phyloP scores from a whole-genome alignment of 2,888 invertebrate genomes.

The Meganola albula region DNA sequence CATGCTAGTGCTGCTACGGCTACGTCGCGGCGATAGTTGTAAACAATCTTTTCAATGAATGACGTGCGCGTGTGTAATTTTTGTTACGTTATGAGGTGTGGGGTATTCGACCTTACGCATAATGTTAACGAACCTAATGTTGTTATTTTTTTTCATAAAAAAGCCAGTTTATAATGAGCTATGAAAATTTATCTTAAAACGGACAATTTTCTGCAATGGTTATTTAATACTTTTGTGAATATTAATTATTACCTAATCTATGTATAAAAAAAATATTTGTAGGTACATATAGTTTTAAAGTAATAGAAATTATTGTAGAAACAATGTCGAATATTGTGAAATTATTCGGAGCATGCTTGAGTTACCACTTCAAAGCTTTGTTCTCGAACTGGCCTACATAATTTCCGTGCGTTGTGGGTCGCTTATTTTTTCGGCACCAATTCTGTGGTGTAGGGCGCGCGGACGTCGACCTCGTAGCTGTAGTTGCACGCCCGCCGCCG shows the following conservation, averaged over 20 bases:
- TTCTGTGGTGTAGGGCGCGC: slow-evolving; percentile 57
- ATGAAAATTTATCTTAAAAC: no score
- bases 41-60: slow-evolving; percentile 55
- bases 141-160: slow-evolving; percentile 27
- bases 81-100: slow-evolving; percentile 48
- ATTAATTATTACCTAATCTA: no score
- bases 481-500: slow-evolving; percentile 38
- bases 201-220: no score
- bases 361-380: no score
- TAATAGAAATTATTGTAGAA: no score
- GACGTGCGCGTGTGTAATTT: slow-evolving; percentile 51
- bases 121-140: slow-evolving; percentile 62
- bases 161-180: slow-evolving; percentile 8
- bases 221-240: no score
- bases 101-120: slow-evolving; percentile 53
- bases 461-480: slow-evolving; percentile 56
- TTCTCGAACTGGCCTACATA: slow-evolving; percentile 63
- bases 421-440: slow-evolving; percentile 72
- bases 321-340: no score
- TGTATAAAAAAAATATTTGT: no score
- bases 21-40: slow-evolving; percentile 30
- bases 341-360: slow-evolving; percentile 17
- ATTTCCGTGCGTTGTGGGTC: slow-evolving; percentile 65
- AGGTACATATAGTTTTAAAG: no score
- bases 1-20: slow-evolving; percentile 42